Evolutionary conservation across 2,113 vertebrate genomes (phyloP).

Genomic region (Brachionichthys hirsutus): DNA sequence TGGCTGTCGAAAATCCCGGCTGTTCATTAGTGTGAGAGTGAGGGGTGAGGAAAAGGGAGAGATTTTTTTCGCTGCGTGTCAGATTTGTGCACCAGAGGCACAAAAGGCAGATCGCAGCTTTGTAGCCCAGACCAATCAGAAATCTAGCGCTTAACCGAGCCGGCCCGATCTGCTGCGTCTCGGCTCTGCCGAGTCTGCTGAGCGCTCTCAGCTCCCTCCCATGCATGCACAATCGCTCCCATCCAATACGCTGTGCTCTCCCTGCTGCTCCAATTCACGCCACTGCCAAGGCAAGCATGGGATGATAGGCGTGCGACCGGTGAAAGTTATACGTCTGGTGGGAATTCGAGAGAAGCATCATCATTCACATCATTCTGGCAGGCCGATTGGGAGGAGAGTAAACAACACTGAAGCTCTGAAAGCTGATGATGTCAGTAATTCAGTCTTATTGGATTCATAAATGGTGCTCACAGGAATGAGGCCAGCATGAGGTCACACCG

Average conservation of each 20-base stretch:
- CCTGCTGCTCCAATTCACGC: constrained; percentile 52
- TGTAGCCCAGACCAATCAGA: constrained; percentile 58
- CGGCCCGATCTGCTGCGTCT: constrained; percentile 56
- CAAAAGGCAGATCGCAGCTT: constrained; percentile 57
- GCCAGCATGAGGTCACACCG: not conserved
- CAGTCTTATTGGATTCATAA: constrained; percentile 32
- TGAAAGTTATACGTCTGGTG: constrained; percentile 43
- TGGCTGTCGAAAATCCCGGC: constrained; percentile 27
- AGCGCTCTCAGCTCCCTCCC: constrained; percentile 49
- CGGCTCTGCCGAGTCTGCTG: constrained; percentile 47
- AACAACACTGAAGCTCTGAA: constrained; percentile 26
- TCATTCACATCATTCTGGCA: constrained; percentile 43
- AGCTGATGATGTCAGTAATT: constrained; percentile 32
- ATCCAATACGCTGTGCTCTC: constrained; percentile 57
- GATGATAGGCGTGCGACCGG: constrained; percentile 35
- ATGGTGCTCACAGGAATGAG: constrained; percentile 12
- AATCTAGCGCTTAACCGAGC: constrained; percentile 54
- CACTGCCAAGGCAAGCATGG: constrained; percentile 47
- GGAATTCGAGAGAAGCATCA: constrained; percentile 22
- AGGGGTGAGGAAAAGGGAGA: constrained; percentile 5
- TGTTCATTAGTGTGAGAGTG: constrained; percentile 37
- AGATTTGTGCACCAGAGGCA: constrained; percentile 35
- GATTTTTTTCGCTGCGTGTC: constrained; percentile 13
- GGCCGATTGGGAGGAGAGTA: constrained; percentile 44
- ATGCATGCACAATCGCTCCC: constrained; percentile 61